phyloP scores from a whole-genome alignment of 2,113 vertebrate genomes.

The Epinephelus lanceolatus region DNA sequence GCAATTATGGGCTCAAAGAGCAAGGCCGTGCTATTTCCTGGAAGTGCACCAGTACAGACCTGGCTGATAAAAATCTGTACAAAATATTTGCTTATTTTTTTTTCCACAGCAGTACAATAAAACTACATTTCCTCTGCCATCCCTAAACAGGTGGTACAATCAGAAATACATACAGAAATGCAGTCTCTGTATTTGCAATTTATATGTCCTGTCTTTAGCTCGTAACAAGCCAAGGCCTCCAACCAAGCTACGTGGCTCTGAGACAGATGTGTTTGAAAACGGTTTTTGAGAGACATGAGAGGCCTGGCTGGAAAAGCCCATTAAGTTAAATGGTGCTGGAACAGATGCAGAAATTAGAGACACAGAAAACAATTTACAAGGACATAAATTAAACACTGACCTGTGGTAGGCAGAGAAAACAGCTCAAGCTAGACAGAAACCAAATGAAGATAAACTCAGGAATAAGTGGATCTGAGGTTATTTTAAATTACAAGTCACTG shows the following conservation, averaged over 20 bases:
- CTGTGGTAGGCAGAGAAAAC: not conserved
- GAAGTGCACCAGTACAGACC: not conserved
- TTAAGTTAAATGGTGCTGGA: constrained; percentile 13
- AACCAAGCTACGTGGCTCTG: not conserved
- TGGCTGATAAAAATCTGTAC: not conserved
- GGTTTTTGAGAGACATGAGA: not conserved
- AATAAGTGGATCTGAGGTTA: not conserved
- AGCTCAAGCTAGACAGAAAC: not conserved
- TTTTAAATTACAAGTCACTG: constrained; percentile 15
- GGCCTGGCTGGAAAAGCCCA: not conserved
- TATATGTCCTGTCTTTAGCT: not conserved
- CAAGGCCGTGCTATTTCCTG: not conserved
- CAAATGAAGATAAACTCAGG: constrained; percentile 25
- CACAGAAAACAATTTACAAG: not conserved
- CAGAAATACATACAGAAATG: not conserved
- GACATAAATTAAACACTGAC: not conserved
- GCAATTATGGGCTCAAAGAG: not conserved
- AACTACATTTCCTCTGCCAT: not conserved
- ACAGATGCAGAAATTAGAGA: constrained; percentile 2
- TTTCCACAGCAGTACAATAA: not conserved
- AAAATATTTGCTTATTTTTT: not conserved
- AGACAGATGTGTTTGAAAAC: not conserved
- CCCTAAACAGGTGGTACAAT: not conserved
- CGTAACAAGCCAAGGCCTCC: not conserved
- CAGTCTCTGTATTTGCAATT: not conserved